phyloP scores from a whole-genome alignment of 2,113 vertebrate species.

The Misgurnus mizolepis region DNA sequence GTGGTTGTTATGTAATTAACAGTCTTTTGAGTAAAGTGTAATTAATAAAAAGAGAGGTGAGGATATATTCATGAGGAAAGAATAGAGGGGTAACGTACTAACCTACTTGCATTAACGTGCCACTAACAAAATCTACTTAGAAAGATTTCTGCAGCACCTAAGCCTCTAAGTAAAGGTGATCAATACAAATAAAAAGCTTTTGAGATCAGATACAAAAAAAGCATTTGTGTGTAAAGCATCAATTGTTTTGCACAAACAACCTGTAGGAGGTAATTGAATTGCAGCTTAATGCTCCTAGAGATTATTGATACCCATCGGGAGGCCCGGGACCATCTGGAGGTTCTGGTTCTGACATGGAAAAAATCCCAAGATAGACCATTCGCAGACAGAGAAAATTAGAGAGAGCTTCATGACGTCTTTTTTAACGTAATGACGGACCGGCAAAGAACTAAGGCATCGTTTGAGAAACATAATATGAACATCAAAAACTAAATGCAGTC shows the following conservation, averaged over 20 bases:
- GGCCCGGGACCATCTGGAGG: conserved; percentile 17
- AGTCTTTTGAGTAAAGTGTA: neutral
- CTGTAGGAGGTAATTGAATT: conserved; percentile 1
- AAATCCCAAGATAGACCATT: neutral
- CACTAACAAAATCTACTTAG: neutral
- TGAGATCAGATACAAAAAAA: neutral
- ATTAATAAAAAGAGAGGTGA: neutral
- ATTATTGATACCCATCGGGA: conserved; percentile 19
- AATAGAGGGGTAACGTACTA: too few relatives aligned
- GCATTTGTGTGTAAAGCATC: neutral
- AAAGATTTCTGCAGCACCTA: neutral
- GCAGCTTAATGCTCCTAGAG: neutral
- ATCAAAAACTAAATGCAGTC: too few relatives aligned
- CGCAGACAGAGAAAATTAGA: neutral
- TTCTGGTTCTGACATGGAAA: neutral
- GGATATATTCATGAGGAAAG: too few relatives aligned
- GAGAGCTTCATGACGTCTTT: neutral
- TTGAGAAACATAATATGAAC: neutral
- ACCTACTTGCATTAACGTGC: neutral
- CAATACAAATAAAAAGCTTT: conserved; percentile 6
- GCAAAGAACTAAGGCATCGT: neutral
- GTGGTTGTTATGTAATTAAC: neutral
- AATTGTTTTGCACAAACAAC: conserved; percentile 22
- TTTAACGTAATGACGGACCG: neutral
- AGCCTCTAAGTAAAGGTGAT: neutral